phyloP scores from a whole-genome alignment of 2,113 vertebrate species.

The Pedetes capensis region DNA sequence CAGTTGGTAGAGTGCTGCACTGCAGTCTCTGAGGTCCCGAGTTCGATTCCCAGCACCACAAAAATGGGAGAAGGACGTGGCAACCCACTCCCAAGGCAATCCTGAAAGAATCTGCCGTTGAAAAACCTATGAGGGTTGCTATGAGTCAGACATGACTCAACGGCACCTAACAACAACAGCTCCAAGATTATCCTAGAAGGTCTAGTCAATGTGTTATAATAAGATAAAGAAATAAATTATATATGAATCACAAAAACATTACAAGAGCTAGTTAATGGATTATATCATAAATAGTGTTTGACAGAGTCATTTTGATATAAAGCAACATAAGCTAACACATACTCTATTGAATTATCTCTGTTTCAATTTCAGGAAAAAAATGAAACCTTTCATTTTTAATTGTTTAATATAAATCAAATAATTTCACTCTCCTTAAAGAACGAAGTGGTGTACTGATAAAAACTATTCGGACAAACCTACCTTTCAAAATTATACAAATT shows the following conservation, averaged over 20 bases:
- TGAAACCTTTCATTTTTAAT: not conserved
- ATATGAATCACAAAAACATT: not conserved
- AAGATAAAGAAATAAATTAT: not conserved
- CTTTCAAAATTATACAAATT: not conserved
- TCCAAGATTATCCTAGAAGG: not conserved
- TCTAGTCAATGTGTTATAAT: not conserved
- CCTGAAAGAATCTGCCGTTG: too few relatives aligned
- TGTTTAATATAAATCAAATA: not conserved
- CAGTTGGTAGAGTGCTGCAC: too few relatives aligned
- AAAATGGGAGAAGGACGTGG: too few relatives aligned
- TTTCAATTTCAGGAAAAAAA: not conserved
- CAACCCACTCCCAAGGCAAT: too few relatives aligned
- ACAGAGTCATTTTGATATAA: not conserved
- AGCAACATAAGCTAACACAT: not conserved
- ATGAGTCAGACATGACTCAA: too few relatives aligned
- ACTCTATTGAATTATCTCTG: not conserved
- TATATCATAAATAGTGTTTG: not conserved
- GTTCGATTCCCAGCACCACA: too few relatives aligned
- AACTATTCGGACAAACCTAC: not conserved
- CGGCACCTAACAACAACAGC: too few relatives aligned
- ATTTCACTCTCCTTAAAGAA: not conserved
- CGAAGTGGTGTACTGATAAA: not conserved
- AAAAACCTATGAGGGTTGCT: too few relatives aligned
- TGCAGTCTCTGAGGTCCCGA: too few relatives aligned
- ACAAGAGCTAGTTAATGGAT: not conserved